Evolutionary conservation across 1,140 invertebrate genomes (phyloP).

Genomic region (Eumeta japonica): DNA sequence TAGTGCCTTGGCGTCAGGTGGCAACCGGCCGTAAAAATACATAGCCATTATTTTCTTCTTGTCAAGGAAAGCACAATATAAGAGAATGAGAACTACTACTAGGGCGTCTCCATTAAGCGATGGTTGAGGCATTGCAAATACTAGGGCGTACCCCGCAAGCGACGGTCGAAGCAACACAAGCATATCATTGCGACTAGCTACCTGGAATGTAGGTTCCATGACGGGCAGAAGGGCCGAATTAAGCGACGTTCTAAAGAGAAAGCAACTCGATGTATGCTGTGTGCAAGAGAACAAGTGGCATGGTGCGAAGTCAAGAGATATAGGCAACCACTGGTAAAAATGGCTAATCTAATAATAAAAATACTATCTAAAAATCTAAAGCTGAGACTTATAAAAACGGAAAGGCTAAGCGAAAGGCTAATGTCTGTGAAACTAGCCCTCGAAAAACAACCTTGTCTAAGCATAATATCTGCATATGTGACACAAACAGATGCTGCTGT

Average conservation of each 20-base stretch:
- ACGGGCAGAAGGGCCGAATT: slow-evolving; percentile 6
- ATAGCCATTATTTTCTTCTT: too few relatives aligned
- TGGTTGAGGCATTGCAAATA: too few relatives aligned
- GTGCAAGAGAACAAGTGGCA: slow-evolving; percentile 8
- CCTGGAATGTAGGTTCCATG: slow-evolving; percentile 5
- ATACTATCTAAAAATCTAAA: slow-evolving; percentile 2
- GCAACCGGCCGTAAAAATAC: too few relatives aligned
- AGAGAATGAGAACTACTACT: too few relatives aligned
- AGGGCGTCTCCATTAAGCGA: too few relatives aligned
- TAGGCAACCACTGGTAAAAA: slow-evolving; percentile 5
- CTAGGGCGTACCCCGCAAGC: too few relatives aligned
- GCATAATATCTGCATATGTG: slow-evolving; percentile 6
- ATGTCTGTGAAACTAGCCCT: slow-evolving; percentile 6
- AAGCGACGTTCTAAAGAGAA: background rate
- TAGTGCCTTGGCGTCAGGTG: too few relatives aligned
- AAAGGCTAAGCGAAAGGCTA: slow-evolving; percentile 6
- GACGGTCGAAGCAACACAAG: too few relatives aligned
- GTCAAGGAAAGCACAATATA: too few relatives aligned
- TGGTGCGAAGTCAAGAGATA: slow-evolving; percentile 9
- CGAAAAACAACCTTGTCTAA: slow-evolving; percentile 2
- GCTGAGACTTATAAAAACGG: slow-evolving; percentile 1
- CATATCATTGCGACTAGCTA: slow-evolving; percentile 3
- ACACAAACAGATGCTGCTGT: background rate
- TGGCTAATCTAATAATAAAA: slow-evolving; percentile 8
- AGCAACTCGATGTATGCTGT: slow-evolving; percentile 3